Evolutionary conservation across 2,888 invertebrate species (phyloP).

Genomic region (Panorpa germanica): DNA sequence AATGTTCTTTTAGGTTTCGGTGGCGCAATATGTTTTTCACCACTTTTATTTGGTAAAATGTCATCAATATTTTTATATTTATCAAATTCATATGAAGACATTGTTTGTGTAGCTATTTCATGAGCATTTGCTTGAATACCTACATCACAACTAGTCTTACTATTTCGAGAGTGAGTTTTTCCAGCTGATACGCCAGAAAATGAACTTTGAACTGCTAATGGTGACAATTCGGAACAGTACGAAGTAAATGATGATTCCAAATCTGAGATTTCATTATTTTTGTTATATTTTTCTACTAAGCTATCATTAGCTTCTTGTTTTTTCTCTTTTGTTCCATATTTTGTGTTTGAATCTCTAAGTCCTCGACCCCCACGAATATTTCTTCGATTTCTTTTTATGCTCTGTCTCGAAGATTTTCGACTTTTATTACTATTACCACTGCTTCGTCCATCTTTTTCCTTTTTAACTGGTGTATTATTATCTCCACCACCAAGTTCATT

Average conservation of each 20-base stretch:
- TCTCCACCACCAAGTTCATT: too few relatives aligned
- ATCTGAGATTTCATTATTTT: conserved; percentile 17
- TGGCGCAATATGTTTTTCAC: conserved; percentile 16
- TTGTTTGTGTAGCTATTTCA: conserved; percentile 27
- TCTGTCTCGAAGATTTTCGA: conserved; percentile 19
- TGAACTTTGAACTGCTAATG: conserved; percentile 23
- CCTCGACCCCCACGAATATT: conserved; percentile 6
- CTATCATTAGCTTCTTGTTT: conserved; percentile 11
- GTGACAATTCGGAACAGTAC: conserved; percentile 26
- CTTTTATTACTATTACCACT: conserved; percentile 19
- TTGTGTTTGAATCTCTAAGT: too few relatives aligned
- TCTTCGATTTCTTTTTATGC: too few relatives aligned
- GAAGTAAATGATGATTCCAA: conserved; percentile 21
- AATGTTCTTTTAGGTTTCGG: conserved; percentile 18
- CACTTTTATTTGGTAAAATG: neutral
- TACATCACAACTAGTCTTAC: conserved; percentile 33
- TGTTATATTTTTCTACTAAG: too few relatives aligned
- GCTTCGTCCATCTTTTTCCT: conserved; percentile 13
- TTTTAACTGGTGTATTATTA: too few relatives aligned
- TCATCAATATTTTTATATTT: neutral
- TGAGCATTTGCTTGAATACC: conserved; percentile 36
- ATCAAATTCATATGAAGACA: conserved; percentile 15
- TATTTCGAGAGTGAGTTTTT: conserved; percentile 27
- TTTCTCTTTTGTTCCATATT: conserved; percentile 10
- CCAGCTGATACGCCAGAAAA: conserved; percentile 27